phyloP scores from a whole-genome alignment of 2,888 invertebrate genomes.

The Bellardia bayeri region DNA sequence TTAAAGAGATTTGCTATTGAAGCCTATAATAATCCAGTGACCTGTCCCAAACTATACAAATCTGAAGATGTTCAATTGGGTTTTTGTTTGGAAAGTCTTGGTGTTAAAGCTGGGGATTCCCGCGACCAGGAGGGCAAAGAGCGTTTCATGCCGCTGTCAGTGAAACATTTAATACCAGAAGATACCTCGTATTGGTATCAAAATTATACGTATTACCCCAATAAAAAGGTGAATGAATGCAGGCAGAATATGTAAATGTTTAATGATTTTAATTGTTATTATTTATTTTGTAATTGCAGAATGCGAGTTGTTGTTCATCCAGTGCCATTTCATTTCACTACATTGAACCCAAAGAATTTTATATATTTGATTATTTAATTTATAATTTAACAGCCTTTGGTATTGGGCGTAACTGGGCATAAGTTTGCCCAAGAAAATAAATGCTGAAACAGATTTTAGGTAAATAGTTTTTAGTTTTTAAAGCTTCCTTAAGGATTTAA shows the following conservation, averaged over 20 bases:
- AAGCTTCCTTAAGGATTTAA: background rate
- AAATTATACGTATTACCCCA: conserved; percentile 88
- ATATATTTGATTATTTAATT: conserved; percentile 96
- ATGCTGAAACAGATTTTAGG: background rate
- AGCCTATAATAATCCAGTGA: conserved; percentile 87
- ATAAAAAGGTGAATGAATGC: conserved; percentile 67
- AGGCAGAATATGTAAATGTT: background rate
- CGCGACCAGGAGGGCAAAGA: conserved; percentile 93
- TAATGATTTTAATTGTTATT: background rate
- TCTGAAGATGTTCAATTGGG: conserved; percentile 86
- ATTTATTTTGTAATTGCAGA: conserved; percentile 29
- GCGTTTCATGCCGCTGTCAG: conserved; percentile 93
- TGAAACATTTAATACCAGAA: conserved; percentile 92
- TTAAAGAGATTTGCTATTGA: conserved; percentile 90
- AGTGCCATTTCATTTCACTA: conserved; percentile 98
- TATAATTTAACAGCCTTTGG: conserved; percentile 94
- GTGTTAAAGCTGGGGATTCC: conserved; percentile 95
- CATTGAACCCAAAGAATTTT: conserved; percentile 94
- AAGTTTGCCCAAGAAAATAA: conserved; percentile 33
- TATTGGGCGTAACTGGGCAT: conserved; percentile 42
- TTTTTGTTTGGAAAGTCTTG: conserved; percentile 90
- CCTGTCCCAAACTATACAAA: conserved; percentile 84
- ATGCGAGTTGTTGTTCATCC: conserved; percentile 91
- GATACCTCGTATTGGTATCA: conserved; percentile 95
- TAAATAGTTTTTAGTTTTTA: too few species aligned